phyloP scores from a whole-genome alignment of 2,888 invertebrate genomes.

The Perdita meconis region DNA sequence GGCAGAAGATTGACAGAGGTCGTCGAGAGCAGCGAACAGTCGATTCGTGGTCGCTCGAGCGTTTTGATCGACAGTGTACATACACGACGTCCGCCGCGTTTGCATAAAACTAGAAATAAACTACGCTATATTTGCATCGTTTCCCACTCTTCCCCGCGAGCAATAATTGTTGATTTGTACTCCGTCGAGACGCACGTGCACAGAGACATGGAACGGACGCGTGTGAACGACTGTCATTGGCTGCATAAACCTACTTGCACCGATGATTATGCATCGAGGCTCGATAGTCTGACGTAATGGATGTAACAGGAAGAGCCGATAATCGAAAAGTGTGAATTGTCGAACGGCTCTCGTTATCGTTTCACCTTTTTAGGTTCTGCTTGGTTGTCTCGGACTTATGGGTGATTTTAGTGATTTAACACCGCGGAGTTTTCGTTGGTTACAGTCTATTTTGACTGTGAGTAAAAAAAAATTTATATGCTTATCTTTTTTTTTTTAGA shows the following conservation, averaged over 20 bases:
- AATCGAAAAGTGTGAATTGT: conserved; percentile 23
- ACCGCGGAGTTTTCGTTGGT: not conserved
- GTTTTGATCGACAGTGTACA: conserved; percentile 2
- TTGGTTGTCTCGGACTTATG: not conserved
- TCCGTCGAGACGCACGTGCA: conserved; percentile 24
- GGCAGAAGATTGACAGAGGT: not conserved
- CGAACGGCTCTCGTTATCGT: conserved; percentile 4
- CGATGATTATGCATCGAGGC: conserved; percentile 26
- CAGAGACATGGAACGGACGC: not conserved
- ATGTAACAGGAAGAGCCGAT: conserved; percentile 39
- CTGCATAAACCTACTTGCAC: not conserved
- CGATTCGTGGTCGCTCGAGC: not conserved
- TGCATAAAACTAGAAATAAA: conserved; percentile 31
- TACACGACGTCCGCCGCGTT: not conserved
- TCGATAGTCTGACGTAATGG: conserved; percentile 42
- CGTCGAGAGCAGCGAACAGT: not conserved
- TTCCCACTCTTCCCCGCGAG: not conserved
- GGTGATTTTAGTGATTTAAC: not conserved
- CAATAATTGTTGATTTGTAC: conserved; percentile 36
- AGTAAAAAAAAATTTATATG: too few relatives aligned
- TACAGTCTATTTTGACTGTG: not conserved
- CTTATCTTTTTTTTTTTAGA: too few relatives aligned
- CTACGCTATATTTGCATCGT: conserved; percentile 4
- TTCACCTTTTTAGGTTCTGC: not conserved
- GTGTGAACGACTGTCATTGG: conserved; percentile 14